Percentiles rank a stretch among this genome's conserved stretches.
Conservation (phyloP, 2,888 invertebrate species). For the Galeopsomyia nigrocyanea region DNA sequence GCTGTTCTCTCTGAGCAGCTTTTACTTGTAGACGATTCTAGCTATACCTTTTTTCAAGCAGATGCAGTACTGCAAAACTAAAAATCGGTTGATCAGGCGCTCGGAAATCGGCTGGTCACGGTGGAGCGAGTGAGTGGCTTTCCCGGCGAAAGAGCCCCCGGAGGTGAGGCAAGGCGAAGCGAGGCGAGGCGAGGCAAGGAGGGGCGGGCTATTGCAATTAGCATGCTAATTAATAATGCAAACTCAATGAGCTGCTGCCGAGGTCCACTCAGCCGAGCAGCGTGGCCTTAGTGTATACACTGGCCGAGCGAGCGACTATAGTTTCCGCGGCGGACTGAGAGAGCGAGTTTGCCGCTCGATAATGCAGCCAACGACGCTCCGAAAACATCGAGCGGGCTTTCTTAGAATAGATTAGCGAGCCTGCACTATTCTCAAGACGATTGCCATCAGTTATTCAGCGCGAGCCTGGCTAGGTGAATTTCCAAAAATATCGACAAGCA, state of each 20-base stretch:
- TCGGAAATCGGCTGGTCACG: not conserved
- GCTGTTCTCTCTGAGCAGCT: too few relatives aligned
- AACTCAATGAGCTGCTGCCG: conserved; percentile 56
- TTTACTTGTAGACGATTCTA: too few relatives aligned
- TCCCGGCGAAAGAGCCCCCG: conserved; percentile 8
- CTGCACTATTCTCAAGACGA: conserved; percentile 23
- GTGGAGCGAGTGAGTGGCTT: not conserved
- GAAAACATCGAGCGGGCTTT: conserved; percentile 30
- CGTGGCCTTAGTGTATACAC: conserved; percentile 2
- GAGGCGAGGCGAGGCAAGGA: not conserved
- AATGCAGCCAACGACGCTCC: conserved; percentile 52
- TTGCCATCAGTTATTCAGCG: too few relatives aligned
- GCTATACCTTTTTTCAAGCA: too few relatives aligned
- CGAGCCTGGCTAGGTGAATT: too few relatives aligned
- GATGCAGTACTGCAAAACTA: conserved; percentile 11
- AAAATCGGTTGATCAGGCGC: not conserved
- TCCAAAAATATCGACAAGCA: too few relatives aligned
- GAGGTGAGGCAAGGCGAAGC: not conserved
- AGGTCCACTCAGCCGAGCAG: conserved; percentile 52
- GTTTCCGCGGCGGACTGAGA: conserved; percentile 41
- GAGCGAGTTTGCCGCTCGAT: conserved; percentile 52
- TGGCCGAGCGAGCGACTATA: conserved; percentile 39
- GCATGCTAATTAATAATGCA: conserved; percentile 62
- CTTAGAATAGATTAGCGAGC: not conserved
- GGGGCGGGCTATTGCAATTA: conserved; percentile 59